Conservation (phyloP, 2,797 vertebrate genomes). For the Okamejei kenojei region DNA sequence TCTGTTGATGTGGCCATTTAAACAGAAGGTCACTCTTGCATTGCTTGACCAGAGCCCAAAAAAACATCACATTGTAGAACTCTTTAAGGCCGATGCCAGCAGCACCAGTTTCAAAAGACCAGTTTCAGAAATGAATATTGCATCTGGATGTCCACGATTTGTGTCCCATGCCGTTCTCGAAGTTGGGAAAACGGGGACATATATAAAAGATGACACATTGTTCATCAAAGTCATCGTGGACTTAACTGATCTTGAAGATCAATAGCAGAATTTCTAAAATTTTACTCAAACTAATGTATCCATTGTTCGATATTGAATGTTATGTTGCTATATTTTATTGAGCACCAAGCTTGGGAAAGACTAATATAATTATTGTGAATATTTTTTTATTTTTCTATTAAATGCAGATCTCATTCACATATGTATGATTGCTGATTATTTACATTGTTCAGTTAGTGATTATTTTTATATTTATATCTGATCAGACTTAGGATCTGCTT, state of each 20-base stretch:
- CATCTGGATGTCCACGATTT: conserved; percentile 74
- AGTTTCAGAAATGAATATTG: conserved; percentile 66
- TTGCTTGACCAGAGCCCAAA: conserved; percentile 78
- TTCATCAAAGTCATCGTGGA: conserved; percentile 84
- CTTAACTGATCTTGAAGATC: conserved; percentile 68
- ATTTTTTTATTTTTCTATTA: conserved; percentile 29
- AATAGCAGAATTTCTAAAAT: conserved; percentile 50
- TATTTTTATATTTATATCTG: background rate
- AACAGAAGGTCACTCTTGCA: conserved; percentile 72
- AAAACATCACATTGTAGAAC: conserved; percentile 64
- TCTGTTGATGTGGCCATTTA: conserved; percentile 78
- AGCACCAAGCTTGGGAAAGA: background rate
- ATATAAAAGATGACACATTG: conserved; percentile 73
- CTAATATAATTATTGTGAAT: conserved; percentile 20
- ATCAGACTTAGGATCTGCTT: background rate
- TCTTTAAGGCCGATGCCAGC: conserved; percentile 70
- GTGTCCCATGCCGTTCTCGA: conserved; percentile 64
- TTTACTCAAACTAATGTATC: background rate
- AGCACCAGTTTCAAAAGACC: conserved; percentile 77
- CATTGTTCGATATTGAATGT: background rate
- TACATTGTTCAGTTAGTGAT: background rate
- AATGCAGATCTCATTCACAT: background rate
- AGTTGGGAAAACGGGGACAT: conserved; percentile 57
- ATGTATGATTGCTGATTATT: background rate
- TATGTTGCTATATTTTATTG: background rate